phyloP scores from a whole-genome alignment of 2,113 vertebrate species.

The Crotalus horridus region DNA sequence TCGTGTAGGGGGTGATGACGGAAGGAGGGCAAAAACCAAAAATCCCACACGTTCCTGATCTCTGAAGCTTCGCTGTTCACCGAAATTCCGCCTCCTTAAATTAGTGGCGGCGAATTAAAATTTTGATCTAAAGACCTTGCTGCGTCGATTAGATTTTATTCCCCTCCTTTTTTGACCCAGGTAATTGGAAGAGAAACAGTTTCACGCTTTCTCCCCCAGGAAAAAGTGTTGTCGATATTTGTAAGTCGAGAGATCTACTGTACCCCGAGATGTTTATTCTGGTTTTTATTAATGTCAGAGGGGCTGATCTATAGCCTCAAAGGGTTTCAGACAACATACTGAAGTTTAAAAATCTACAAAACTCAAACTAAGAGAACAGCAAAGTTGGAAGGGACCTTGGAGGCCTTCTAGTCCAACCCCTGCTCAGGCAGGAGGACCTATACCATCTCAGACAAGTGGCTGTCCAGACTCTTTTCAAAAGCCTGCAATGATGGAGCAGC shows the following conservation, averaged over 20 bases:
- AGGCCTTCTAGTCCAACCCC: too few species aligned
- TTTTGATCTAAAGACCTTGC: not conserved
- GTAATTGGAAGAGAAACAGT: not conserved
- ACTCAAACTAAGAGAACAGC: too few species aligned
- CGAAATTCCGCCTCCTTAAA: not conserved
- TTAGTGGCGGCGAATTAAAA: not conserved
- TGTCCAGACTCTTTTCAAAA: too few species aligned
- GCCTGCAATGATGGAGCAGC: too few species aligned
- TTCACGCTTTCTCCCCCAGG: not conserved
- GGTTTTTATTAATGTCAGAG: not conserved
- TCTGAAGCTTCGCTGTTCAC: not conserved
- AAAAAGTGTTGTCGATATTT: not conserved
- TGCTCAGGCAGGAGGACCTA: too few species aligned
- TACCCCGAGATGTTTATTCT: not conserved
- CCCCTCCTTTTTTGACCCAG: not conserved
- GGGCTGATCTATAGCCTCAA: not conserved
- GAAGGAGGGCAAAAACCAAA: not conserved
- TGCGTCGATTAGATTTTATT: not conserved
- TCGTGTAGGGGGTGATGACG: not conserved
- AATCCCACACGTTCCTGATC: not conserved
- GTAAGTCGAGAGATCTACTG: not conserved
- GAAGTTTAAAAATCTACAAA: not conserved
- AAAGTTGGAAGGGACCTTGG: too few species aligned
- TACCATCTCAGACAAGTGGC: too few species aligned
- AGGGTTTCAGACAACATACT: not conserved